A percentile compares a stretch with the other conserved stretches of the same genome.
Conservation (phyloP, 2,113 vertebrate species). For the Grammomys surdaster region DNA sequence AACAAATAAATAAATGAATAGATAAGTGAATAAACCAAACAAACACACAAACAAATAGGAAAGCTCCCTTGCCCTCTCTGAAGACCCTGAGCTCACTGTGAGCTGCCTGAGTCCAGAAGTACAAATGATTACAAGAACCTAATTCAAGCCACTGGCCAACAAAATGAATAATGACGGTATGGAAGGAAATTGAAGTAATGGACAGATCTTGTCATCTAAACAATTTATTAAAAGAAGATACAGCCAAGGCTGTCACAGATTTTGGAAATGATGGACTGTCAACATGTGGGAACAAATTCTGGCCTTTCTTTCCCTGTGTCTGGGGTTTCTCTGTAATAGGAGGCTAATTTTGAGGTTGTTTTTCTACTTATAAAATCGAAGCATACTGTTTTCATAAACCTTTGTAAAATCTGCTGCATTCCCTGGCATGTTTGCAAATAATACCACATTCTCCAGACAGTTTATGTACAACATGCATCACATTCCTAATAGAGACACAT, state of each 20-base stretch:
- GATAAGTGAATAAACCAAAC: background rate
- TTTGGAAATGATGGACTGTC: background rate
- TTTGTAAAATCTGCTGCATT: conserved; percentile 75
- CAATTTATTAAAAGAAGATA: conserved; percentile 1
- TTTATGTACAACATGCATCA: conserved; percentile 30
- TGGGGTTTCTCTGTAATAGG: conserved; percentile 33
- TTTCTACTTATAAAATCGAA: conserved; percentile 63
- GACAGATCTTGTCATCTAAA: background rate
- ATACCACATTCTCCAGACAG: conserved; percentile 58
- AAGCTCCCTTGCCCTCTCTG: background rate
- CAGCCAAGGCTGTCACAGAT: background rate
- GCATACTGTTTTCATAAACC: conserved; percentile 74
- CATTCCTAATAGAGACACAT: conserved; percentile 38
- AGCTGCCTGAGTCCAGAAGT: background rate
- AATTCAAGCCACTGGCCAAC: background rate
- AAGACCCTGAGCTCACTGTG: background rate
- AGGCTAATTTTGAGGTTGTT: conserved; percentile 57
- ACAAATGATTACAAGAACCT: background rate
- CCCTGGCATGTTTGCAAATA: conserved; percentile 75
- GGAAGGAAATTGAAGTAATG: conserved; percentile 21
- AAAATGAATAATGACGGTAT: background rate
- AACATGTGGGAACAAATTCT: background rate
- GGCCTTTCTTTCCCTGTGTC: background rate
- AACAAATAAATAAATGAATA: background rate
- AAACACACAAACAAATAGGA: background rate